phyloP scores from a whole-genome alignment of 2,113 vertebrate genomes.

The Telmatochromis sp. region DNA sequence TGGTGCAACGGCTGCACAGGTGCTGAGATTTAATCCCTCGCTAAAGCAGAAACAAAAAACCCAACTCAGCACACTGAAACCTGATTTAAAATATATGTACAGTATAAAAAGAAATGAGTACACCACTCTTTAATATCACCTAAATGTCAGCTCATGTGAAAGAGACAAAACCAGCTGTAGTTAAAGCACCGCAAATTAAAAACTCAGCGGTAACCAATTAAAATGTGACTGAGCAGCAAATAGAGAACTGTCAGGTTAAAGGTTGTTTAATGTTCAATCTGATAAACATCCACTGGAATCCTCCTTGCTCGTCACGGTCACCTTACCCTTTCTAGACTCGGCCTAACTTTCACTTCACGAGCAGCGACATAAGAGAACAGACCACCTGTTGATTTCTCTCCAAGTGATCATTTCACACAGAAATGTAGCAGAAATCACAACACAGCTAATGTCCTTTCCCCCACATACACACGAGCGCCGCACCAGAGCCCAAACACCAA shows the following conservation, averaged over 20 bases:
- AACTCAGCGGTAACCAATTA: background rate
- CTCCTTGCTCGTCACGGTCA: background rate
- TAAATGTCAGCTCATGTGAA: background rate
- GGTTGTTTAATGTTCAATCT: background rate
- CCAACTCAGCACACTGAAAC: conserved; percentile 37
- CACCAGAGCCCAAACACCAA: background rate
- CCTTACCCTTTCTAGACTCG: background rate
- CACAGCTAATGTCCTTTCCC: background rate
- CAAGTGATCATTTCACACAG: background rate
- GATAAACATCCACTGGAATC: background rate
- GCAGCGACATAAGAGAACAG: background rate
- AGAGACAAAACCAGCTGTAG: background rate
- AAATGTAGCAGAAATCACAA: background rate
- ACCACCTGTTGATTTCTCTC: background rate
- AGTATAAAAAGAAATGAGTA: background rate
- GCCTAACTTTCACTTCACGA: background rate
- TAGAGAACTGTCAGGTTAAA: background rate
- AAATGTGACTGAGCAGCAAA: background rate
- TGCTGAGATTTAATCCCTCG: conserved; percentile 30
- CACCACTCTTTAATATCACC: background rate
- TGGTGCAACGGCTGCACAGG: conserved; percentile 37
- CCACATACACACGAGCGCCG: background rate
- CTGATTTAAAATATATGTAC: conserved; percentile 38
- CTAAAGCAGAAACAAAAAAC: conserved; percentile 20
- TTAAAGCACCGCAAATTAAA: background rate